Evolutionary conservation across 2,113 vertebrate genomes (phyloP), one percentile per base, ranked within the genome.

Genomic region (Dromas ardeola): DNA sequence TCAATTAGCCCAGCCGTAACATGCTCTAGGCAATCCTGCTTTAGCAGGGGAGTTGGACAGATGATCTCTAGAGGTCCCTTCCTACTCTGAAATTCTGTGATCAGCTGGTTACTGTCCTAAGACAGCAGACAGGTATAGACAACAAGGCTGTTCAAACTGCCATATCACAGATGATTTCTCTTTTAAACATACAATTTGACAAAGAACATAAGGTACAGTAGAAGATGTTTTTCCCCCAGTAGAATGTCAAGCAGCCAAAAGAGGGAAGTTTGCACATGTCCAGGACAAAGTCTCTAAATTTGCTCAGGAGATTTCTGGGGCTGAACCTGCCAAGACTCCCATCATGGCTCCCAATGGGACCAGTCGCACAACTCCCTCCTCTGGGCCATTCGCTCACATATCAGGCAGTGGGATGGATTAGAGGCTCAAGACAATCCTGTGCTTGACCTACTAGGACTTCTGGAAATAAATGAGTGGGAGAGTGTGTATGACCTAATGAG

Each of bases 101-200:
- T 42, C 69, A 84, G 45, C 45, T 63, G n/a, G 43, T 15, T 20
- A 18, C 61, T 66, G n/a, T 22, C 66, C 82, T 10, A 32, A 76
- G 42, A 30, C 29, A 87, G 38, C 70, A 83, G 55, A 8, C 40
- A 47, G 55, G 38, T 47, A 9, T 4, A 59, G 16, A 17, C 38
- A 63, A 6, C 12, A 73, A 62, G 30, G 50, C 50, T 89, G 36
- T 2, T 49, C 20, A 22, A 72, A 40, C 8, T 43, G 56, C 40
- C 52, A 21, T 13, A 21, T 4, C 66, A 20, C 1, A 55, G 13
- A 58, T 15, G 0, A 10, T 9, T 82, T 19, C 1, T 59, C 1
- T 62, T 76, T 73, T 25, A 66, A 81, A 45, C 45, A 34, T 7
- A 17, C 13, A 72, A 19, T 22, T 72, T 45, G 42, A 59, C 38